Evolutionary conservation across 2,797 vertebrate genomes (phyloP).

Genomic region (Pyrocephalus nanus): DNA sequence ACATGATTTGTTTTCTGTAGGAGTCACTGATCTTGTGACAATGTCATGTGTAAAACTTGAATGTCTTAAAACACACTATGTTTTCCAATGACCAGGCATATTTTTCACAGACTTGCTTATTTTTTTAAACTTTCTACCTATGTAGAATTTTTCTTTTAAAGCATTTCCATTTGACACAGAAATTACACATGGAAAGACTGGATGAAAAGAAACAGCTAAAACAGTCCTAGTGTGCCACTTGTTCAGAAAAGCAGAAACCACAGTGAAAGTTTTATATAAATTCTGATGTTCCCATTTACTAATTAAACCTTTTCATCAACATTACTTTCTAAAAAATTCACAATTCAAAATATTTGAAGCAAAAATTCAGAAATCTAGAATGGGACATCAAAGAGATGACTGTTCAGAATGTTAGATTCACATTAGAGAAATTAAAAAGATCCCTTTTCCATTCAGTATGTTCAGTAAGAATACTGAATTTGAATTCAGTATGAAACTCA

Average conservation of each 20-base stretch:
- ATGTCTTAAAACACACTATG: not conserved
- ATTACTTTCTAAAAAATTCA: not conserved
- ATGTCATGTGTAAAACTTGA: not conserved
- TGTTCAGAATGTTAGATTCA: not conserved
- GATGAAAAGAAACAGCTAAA: not conserved
- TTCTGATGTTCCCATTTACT: not conserved
- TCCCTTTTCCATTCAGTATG: not conserved
- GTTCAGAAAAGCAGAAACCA: not conserved
- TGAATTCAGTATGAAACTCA: not conserved
- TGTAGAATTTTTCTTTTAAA: constrained; percentile 6
- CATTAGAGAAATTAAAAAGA: not conserved
- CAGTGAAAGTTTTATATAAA: not conserved
- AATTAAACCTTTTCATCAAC: not conserved
- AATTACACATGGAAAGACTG: not conserved
- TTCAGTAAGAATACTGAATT: not conserved
- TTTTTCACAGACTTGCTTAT: constrained; percentile 43
- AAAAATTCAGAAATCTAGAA: not conserved
- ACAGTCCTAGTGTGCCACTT: not conserved
- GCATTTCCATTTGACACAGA: not conserved
- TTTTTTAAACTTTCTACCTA: constrained; percentile 70
- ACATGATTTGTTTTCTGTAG: constrained; percentile 56
- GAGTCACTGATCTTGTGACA: constrained; percentile 47
- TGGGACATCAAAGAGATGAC: not conserved
- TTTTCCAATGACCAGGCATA: constrained; percentile 1
- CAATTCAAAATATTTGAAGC: not conserved